These are phyloP conservation scores for Emberiza fucata DNA, from an alignment of 2,113 vertebrate genomes.

Conservation along the genomic window DNA sequence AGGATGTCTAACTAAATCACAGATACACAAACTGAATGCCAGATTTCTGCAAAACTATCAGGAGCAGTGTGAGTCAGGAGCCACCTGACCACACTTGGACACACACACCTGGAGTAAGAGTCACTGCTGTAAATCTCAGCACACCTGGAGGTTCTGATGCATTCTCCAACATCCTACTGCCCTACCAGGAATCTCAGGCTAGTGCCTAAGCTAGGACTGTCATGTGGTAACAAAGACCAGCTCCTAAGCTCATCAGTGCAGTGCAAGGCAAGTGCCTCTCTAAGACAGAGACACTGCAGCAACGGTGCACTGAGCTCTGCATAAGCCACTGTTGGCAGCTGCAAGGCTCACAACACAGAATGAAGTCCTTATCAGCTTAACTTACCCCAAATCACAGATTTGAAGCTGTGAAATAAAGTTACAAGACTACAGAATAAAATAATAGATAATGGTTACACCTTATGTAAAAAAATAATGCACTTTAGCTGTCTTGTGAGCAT, in stretches of 20 bases:
- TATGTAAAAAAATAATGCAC: background rate
- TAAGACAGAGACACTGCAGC: background rate
- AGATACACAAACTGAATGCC: background rate
- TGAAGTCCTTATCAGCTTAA: background rate
- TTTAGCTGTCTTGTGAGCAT: background rate
- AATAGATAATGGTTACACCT: background rate
- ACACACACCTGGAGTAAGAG: background rate
- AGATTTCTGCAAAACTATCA: background rate
- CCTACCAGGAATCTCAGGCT: background rate
- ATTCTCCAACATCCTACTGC: background rate
- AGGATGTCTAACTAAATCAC: background rate
- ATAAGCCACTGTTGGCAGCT: accelerated
- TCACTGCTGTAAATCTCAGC: background rate
- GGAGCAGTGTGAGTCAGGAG: background rate
- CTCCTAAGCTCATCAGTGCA: background rate
- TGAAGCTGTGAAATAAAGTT: background rate
- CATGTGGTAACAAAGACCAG: background rate
- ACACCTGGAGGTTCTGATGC: background rate
- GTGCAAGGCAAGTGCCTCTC: background rate
- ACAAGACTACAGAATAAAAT: background rate
- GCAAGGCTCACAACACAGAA: background rate
- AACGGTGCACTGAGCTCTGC: background rate
- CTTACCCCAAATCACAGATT: background rate
- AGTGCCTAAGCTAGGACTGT: background rate
- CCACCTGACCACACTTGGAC: background rate